Evolutionary conservation across 2,888 invertebrate genomes (phyloP), one percentile per base, ranked within the genome.

Genomic region (Bedellia somnulentella): DNA sequence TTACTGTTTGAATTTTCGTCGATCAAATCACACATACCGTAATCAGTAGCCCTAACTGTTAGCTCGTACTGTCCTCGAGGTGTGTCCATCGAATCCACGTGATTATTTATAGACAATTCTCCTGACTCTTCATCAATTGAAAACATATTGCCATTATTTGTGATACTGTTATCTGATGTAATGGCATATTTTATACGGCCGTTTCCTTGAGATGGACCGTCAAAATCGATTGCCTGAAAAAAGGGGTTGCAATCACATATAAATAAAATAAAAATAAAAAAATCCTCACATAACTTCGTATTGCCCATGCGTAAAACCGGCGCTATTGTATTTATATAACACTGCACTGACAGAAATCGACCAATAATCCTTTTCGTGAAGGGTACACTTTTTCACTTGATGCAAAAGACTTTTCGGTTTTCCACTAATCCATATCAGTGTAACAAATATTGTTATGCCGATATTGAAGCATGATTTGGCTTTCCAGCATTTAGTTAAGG

Each of bases 21-120:
- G n/a, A n/a, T n/a, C n/a, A 14, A 22, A 34, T 17, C 26, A 4
- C 17, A 30, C 38, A 45, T 58, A 73, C 89, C 89, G 40, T 79
- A 80, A 54, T 89, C 89, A 6, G 85, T 85, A 2, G 87, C 87
- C 31, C 82, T 76, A 1, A 87, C 63, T 2, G 79, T 61, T 17
- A 88, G 44, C 37, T 87, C 87, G 44, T 87, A 87, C 40, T 85
- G 85, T 15, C 88, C 87, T 12, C 86, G 64, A 27, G 86, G 85
- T 1, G 87, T 87, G 34, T 88, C 87, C 61, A 85, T 82, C 1
- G 87, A 85, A 31, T 80, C 80, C 0, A 85, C 85, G 31, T 82
- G 78, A 31, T 79, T 76, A 12, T 77, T 55, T 32, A 89, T 79
- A 21, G 61, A 79, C 1, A 89, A 76, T 57, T 89, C 88, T 1